Evolutionary conservation across 1,140 invertebrate genomes (phyloP).

Genomic region (Onthophagus taurus): DNA sequence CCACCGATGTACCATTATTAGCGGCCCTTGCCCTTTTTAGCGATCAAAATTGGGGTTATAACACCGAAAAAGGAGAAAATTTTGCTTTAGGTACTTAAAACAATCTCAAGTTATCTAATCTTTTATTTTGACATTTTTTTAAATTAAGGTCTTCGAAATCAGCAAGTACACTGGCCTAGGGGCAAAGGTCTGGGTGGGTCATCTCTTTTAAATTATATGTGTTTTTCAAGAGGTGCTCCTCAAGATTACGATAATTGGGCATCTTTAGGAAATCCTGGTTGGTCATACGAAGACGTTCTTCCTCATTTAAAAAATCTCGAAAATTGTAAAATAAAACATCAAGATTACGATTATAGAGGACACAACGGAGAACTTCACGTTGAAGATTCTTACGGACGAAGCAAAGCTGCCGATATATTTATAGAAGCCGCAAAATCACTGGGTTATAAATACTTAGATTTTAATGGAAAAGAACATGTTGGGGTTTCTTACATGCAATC

Average conservation of each 20-base stretch:
- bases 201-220: slow-evolving; percentile 88
- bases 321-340: slow-evolving; percentile 14
- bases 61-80: slow-evolving; percentile 4
- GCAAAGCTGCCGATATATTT: slow-evolving; percentile 29
- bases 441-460: slow-evolving; percentile 44
- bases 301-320: slow-evolving; percentile 44
- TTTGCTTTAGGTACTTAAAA: slow-evolving; percentile 5
- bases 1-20: slow-evolving; percentile 3
- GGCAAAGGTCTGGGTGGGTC: slow-evolving; percentile 67
- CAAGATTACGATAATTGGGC: slow-evolving; percentile 90
- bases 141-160: background rate
- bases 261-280: slow-evolving; percentile 56
- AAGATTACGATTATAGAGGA: background rate
- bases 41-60: slow-evolving; percentile 2
- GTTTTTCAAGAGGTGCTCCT: slow-evolving; percentile 84
- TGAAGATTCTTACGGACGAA: slow-evolving; percentile 2
- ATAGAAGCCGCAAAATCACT: slow-evolving; percentile 45
- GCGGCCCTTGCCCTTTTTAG: background rate
- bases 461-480: slow-evolving; percentile 39
- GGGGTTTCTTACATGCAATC: slow-evolving; percentile 20
- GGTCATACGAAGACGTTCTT: slow-evolving; percentile 45
- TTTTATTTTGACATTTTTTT: background rate
- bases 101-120: background rate
- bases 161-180: slow-evolving; percentile 59
- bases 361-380: slow-evolving; percentile 33